Conservation (phyloP, 2,888 invertebrate species). For the Myathropa florea region DNA sequence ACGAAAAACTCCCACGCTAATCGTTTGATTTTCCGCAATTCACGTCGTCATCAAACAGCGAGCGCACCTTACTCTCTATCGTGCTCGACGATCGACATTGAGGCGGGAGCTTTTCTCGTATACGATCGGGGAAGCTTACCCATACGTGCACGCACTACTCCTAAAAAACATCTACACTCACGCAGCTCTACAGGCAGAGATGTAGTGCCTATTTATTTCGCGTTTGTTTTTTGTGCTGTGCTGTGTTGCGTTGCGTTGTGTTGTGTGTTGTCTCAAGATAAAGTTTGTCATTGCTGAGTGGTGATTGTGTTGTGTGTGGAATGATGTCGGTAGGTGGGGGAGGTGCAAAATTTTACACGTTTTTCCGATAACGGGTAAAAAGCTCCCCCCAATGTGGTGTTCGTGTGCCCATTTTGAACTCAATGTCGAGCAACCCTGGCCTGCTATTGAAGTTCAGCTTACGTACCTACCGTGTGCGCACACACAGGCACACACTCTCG, state of each 20-base stretch:
- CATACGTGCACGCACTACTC: background rate
- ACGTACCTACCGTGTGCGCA: slow-evolving; percentile 18
- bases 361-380: slow-evolving; percentile 65
- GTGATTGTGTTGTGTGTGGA: slow-evolving; percentile 1
- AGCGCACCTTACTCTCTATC: slow-evolving; percentile 33
- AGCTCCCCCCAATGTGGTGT: slow-evolving; percentile 66
- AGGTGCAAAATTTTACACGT: slow-evolving; percentile 57
- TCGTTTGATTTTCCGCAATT: slow-evolving; percentile 12
- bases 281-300: slow-evolving; percentile 5
- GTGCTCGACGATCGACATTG: slow-evolving; percentile 46
- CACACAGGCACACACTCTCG: no score
- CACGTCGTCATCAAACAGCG: background rate
- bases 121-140: background rate
- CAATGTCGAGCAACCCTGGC: slow-evolving; percentile 72
- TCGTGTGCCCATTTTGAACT: slow-evolving; percentile 71
- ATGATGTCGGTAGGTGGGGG: slow-evolving; percentile 13
- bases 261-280: slow-evolving; percentile 17
- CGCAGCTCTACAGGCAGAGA: background rate
- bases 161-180: background rate
- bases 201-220: background rate
- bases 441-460: slow-evolving; percentile 72
- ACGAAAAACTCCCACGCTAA: slow-evolving; percentile 51
- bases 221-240: background rate
- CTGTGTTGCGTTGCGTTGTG: background rate
- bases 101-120: slow-evolving; percentile 32